Evolutionary conservation across 2,797 vertebrate species (phyloP), one percentile per base, ranked within the genome.

Genomic region (Crocodylus rhombifer): DNA sequence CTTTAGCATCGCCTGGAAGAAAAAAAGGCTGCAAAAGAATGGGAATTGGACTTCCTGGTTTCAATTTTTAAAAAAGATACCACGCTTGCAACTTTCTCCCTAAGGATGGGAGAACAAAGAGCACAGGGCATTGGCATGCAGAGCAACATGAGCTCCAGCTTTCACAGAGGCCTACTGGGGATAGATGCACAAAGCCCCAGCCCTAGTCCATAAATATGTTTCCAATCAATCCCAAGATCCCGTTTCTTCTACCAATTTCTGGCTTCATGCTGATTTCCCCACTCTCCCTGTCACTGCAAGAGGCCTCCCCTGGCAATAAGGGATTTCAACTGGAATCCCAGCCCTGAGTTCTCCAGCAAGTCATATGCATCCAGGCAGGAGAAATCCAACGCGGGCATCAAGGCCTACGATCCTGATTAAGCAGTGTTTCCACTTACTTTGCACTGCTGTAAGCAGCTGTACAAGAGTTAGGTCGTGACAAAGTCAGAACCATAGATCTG

Each of bases 21-120:
- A 36, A 51, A 51, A 51, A 51, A 77, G 60, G 7, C 56, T 6
- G 42, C 33, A 1, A 0, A 51, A 36, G 42, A 10, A 28, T 33
- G 64, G 2, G 75, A 64, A 82, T 2, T 16, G 83, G 69, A 11
- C 42, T 51, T 51, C 42, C 42, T 51, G 42, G 42, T 51, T 51
- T 51, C 9, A 51, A 51, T 10, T 51, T 42, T 36, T 4, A 23
- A 36, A 30, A 25, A 21, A 71, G 42, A 36, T 23, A 4, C 33
- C 67, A 42, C 14, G 23, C 13, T 71, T 36, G 33, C 67, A 71
- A 14, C 18, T 36, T 42, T 71, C 67, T 42, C 67, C 21, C 21
- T 3, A 8, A 36, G 21, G 67, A 36, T 33, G 25, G 20, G 12
- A 71, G 42, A 71, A 25, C 33, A 71, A 71, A 71, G 67, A 42